Evolutionary conservation across 2,113 vertebrate genomes (phyloP).

Genomic region (Corynorhinus townsendii): DNA sequence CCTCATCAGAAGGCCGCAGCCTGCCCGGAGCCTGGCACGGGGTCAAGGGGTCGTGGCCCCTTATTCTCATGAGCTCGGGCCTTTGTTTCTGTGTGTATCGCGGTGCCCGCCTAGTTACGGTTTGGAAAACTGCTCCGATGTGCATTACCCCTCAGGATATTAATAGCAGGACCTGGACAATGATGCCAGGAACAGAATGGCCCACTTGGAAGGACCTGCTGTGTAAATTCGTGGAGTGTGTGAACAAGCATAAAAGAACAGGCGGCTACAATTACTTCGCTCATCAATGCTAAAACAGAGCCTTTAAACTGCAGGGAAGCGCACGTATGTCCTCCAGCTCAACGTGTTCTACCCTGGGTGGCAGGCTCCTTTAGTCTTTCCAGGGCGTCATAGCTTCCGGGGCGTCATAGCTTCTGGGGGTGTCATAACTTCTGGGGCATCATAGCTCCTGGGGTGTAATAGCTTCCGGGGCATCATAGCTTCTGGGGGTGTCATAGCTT

Average conservation of each 20-base stretch:
- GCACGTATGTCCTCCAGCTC: not conserved
- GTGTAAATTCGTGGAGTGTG: not conserved
- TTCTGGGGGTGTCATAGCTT: too few relatives aligned
- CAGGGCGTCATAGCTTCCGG: too few relatives aligned
- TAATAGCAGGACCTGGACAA: not conserved
- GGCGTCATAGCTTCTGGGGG: not conserved
- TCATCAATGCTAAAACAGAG: not conserved
- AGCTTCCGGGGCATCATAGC: too few relatives aligned
- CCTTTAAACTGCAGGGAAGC: not conserved
- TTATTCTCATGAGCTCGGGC: not conserved
- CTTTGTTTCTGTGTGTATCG: not conserved
- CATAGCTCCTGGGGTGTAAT: too few relatives aligned
- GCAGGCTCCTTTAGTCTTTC: too few relatives aligned
- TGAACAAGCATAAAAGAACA: not conserved
- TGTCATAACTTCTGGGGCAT: not conserved
- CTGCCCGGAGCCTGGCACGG: accelerated
- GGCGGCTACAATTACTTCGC: not conserved
- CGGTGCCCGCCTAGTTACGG: not conserved
- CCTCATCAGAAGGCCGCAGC: too few relatives aligned
- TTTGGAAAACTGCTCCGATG: not conserved
- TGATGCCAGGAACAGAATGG: not conserved
- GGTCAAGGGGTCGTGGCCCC: accelerated
- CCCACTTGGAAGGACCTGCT: not conserved
- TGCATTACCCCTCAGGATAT: not conserved
- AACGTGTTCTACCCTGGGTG: accelerated